Evolutionary conservation across 2,888 invertebrate species (phyloP), one percentile per base, ranked within the genome.

Genomic region (Acanthococcus lagerstroemiae): DNA sequence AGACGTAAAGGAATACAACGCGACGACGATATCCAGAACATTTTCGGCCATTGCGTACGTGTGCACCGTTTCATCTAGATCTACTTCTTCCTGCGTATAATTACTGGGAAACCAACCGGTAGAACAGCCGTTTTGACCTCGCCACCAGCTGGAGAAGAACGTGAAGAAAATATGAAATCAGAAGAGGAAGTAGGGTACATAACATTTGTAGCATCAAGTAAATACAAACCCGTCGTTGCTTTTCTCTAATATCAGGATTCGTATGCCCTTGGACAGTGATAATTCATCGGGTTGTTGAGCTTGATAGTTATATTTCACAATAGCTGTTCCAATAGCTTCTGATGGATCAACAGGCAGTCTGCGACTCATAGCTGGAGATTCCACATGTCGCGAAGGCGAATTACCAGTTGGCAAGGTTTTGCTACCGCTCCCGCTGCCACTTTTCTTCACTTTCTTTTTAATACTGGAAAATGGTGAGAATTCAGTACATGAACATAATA

Each of bases 41-140:
- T 90, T 92, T 76, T 92, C 92, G 2, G 92, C 92, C 90, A 92
- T 91, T 65, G 92, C 92, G 74, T 93, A 93, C 19, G 92, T 93
- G 74, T 93, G 92, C 46, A 91, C 83, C 46, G 90, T 88, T 73
- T 90, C 90, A 73, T 92, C 91, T 30, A 84, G 83, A 75, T 90
- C 90, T 4, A 66, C 67, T 77, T 91, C 91, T 68, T 76, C 76
- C 74, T 90, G 90, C 69, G 96, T 96, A 78, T 99, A 99, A 79
- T 99, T 99, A 60, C 95, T 95, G 9, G 99, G 99, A 77, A 97
- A 99, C 99, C 99, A 95, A 21, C 90, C 89, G 24, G 83, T 81
- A 57, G 80, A 78, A 65, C 81, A 80, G 54, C 83, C 82, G 72
- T 82, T 83, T 78, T 91, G 91, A 58, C 97, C 99, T 74, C 95